Conservation (phyloP, 2,888 invertebrate genomes). For the Tachina fera region DNA sequence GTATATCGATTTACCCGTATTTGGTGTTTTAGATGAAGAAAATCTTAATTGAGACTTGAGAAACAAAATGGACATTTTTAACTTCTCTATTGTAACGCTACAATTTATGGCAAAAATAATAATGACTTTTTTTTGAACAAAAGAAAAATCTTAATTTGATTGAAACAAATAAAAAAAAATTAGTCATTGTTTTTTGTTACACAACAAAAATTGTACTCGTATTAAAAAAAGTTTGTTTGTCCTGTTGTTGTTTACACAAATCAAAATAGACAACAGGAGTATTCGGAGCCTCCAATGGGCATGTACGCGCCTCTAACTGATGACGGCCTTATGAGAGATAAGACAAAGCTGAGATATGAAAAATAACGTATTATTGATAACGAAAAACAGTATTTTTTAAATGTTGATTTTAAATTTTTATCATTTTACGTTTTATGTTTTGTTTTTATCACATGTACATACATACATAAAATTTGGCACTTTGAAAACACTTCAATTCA, state of each 20-base stretch:
- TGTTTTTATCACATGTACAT: slow-evolving; percentile 13
- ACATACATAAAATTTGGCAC: not conserved
- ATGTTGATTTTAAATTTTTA: slow-evolving; percentile 39
- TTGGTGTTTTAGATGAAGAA: slow-evolving; percentile 82
- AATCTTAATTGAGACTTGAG: slow-evolving; percentile 77
- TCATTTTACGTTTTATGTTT: slow-evolving; percentile 47
- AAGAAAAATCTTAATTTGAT: slow-evolving; percentile 54
- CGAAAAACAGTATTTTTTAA: slow-evolving; percentile 26
- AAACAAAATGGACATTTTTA: slow-evolving; percentile 68
- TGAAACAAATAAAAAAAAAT: slow-evolving; percentile 48
- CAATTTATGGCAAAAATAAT: slow-evolving; percentile 67
- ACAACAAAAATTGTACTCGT: slow-evolving; percentile 58
- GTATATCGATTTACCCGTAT: slow-evolving; percentile 81
- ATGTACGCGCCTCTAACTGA: slow-evolving; percentile 50
- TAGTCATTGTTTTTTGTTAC: slow-evolving; percentile 70
- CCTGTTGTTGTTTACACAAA: slow-evolving; percentile 51
- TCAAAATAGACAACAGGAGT: slow-evolving; percentile 33
- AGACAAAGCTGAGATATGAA: slow-evolving; percentile 52
- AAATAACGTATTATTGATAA: slow-evolving; percentile 47
- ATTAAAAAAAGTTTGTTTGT: slow-evolving; percentile 57
- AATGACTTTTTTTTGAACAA: slow-evolving; percentile 67
- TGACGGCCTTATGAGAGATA: slow-evolving; percentile 41
- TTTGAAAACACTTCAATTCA: slow-evolving; percentile 7
- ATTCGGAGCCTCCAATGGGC: slow-evolving; percentile 46
- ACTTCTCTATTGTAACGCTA: slow-evolving; percentile 59